phyloP scores from a whole-genome alignment of 2,797 vertebrate genomes.

The Chromobotia macracanthus region DNA sequence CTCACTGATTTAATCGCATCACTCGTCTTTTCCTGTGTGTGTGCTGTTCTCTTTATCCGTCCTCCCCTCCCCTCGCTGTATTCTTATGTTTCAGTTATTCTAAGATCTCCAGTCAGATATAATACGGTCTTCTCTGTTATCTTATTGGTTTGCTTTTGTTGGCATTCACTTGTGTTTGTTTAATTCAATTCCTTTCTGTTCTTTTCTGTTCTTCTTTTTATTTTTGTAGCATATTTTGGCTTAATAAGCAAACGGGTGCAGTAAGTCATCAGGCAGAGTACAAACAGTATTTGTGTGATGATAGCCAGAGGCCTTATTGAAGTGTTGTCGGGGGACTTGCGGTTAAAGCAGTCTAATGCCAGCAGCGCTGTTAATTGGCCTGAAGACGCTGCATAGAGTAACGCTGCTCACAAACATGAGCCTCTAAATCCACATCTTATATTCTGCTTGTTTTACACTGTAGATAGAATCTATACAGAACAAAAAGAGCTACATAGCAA shows the following conservation, averaged over 20 bases:
- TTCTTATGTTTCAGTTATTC: slow-evolving; percentile 50
- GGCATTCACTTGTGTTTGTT: slow-evolving; percentile 55
- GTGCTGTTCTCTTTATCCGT: slow-evolving; percentile 21
- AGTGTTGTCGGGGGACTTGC: slow-evolving; percentile 82
- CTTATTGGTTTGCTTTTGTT: slow-evolving; percentile 65
- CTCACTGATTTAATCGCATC: slow-evolving; percentile 81
- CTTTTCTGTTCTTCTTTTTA: slow-evolving; percentile 14
- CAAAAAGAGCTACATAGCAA: not conserved
- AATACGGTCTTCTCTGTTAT: slow-evolving; percentile 37
- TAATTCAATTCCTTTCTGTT: slow-evolving; percentile 29
- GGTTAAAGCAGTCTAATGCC: slow-evolving; percentile 60
- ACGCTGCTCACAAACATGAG: slow-evolving; percentile 36
- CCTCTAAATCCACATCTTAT: slow-evolving; percentile 32
- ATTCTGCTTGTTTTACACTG: slow-evolving; percentile 28
- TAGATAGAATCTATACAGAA: slow-evolving; percentile 20
- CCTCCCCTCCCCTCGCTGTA: slow-evolving; percentile 35
- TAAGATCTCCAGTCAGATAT: slow-evolving; percentile 38
- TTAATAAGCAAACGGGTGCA: slow-evolving; percentile 75
- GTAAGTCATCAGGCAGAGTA: slow-evolving; percentile 70
- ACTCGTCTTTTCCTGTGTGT: slow-evolving; percentile 76
- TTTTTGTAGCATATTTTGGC: slow-evolving; percentile 52
- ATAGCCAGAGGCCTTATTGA: slow-evolving; percentile 70
- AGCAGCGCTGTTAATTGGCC: slow-evolving; percentile 53
- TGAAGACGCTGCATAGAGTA: slow-evolving; percentile 45
- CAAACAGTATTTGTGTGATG: slow-evolving; percentile 65